Conservation (phyloP, 2,797 vertebrate species). For the Pseudochirops corinnae region DNA sequence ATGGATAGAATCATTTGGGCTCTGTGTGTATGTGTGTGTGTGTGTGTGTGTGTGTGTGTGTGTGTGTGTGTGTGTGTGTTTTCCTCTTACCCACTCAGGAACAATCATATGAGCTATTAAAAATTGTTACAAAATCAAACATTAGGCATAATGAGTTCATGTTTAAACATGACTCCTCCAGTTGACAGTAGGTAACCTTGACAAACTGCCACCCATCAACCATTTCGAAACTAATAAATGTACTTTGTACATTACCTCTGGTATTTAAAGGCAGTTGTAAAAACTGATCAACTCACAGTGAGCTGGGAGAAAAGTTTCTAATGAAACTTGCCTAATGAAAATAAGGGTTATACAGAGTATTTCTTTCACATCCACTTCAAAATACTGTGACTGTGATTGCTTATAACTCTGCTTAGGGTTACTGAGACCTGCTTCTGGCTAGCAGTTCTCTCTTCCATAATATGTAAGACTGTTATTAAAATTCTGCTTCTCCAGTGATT, state of each 20-base stretch:
- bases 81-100: conserved; percentile 16
- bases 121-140: conserved; percentile 69
- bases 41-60: conserved; percentile 5
- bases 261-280: conserved; percentile 66
- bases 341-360: background rate
- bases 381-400: background rate
- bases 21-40: background rate
- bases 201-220: conserved; percentile 48
- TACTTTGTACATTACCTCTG: conserved; percentile 58
- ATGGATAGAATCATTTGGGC: conserved; percentile 57
- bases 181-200: conserved; percentile 64
- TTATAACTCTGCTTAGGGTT: background rate
- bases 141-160: conserved; percentile 58
- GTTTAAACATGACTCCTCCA: conserved; percentile 69
- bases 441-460: background rate
- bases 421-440: background rate
- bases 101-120: conserved; percentile 71
- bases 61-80: background rate
- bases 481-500: background rate
- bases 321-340: conserved; percentile 34
- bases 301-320: conserved; percentile 43
- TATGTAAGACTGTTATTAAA: background rate
- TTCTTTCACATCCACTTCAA: background rate
- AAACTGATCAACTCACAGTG: conserved; percentile 64
- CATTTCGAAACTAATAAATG: conserved; percentile 58